Evolutionary conservation across 92 coral and sea anemone species (phyloP), one percentile per base, ranked within the genome.

Genomic region (Bergia puertoricense): DNA sequence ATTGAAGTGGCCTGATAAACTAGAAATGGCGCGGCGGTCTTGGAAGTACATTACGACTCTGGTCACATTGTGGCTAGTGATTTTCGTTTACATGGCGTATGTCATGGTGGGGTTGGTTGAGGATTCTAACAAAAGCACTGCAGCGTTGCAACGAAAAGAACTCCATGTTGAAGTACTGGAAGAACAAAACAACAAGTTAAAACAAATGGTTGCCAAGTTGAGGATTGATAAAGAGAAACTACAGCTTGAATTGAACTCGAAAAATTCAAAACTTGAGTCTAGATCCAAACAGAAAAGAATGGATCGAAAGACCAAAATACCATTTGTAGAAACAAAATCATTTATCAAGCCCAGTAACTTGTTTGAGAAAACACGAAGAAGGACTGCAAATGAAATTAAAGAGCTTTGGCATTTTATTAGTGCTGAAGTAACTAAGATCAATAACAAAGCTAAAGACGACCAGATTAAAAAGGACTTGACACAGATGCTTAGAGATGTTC

Each of bases 401-500:
- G 99, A 97, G 76, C 90, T 97, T 54, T 95, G 95, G 95, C 95
- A 97, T 85, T 97, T 91, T 89, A 59, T 95, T 18, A 97, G 98
- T 88, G 97, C 98, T 7, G 98, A 95, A 85, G 89, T 94, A 3
- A 95, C 96, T 37, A 93, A 92, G 78, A 76, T 95, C 0, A 94
- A 93, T 72, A 69, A 84, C 37, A 94, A 89, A 89, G 37, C 51
- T 9, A 81, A 91, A 0, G 77, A 80, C 42, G 74, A 20, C 36
- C 59, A 82, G 10, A 86, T 89, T 14, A 90, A 91, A 82, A 82
- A 72, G 43, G 85, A 89, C 36, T 85, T 97, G 40, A 88, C 92
- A 1, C 86, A 82, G 16, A 94, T 95, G 95, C 82, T 97, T 41
- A 77, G 82, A 11, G 92, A 92, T 37, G 85, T 94, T 54, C 98